Evolutionary conservation across 2,888 invertebrate genomes (phyloP).

Genomic region (Plebejus argus): DNA sequence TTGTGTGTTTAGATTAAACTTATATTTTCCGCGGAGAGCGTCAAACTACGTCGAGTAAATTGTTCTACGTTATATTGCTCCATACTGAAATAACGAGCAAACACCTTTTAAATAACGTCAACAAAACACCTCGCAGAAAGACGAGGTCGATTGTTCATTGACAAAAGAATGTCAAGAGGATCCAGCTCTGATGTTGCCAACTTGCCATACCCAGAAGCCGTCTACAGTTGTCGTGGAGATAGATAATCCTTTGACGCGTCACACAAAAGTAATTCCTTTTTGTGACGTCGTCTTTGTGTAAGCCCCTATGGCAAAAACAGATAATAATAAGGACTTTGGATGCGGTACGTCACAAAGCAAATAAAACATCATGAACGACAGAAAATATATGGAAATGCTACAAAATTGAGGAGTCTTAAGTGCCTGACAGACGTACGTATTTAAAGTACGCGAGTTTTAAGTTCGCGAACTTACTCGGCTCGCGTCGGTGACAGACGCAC

Average conservation of each 20-base stretch:
- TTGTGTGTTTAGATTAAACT: neutral
- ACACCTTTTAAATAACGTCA: conserved; percentile 7
- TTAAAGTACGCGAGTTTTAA: too few species aligned
- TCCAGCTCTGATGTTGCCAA: neutral
- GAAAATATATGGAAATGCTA: too few species aligned
- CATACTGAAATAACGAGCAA: conserved; percentile 25
- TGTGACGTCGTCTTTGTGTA: neutral
- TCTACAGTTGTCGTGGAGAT: neutral
- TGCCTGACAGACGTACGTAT: too few species aligned
- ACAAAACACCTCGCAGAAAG: conserved; percentile 7
- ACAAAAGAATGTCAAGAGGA: conserved; percentile 30
- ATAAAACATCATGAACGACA: neutral
- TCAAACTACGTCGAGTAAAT: neutral
- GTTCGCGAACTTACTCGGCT: too few species aligned
- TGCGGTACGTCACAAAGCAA: neutral
- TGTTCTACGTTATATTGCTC: conserved; percentile 2
- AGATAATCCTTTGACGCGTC: neutral
- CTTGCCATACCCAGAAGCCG: neutral
- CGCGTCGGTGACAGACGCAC: too few species aligned
- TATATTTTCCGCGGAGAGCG: neutral
- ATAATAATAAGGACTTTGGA: neutral
- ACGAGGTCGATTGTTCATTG: conserved; percentile 23
- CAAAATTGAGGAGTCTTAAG: neutral
- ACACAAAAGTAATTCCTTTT: conserved; percentile 10
- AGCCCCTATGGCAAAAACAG: neutral